These are phyloP conservation scores for Pollenia amentaria DNA, from an alignment of 2,888 invertebrate genomes.

Conservation along the genomic window DNA sequence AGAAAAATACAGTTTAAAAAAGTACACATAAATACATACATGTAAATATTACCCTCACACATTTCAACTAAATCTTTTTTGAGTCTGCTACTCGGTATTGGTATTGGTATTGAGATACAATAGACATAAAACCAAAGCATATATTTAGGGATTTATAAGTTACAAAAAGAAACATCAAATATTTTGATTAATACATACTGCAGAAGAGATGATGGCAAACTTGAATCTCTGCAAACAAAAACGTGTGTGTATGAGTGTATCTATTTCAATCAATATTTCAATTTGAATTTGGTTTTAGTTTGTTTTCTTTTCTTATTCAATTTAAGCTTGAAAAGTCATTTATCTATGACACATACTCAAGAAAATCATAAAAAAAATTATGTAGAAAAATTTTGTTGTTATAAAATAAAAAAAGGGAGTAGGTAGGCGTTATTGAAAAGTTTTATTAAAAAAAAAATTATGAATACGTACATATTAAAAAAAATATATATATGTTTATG, in stretches of 20 bases:
- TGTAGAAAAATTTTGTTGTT: neutral
- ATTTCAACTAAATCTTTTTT: neutral
- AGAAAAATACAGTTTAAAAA: constrained; percentile 5
- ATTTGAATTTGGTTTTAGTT: neutral
- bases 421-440: neutral
- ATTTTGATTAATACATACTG: constrained; percentile 6
- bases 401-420: neutral
- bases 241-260: neutral
- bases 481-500: too few relatives aligned
- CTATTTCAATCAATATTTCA: constrained; percentile 28
- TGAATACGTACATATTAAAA: too few relatives aligned
- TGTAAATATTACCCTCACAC: neutral
- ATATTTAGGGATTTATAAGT: constrained; percentile 6
- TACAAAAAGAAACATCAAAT: neutral
- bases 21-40: neutral
- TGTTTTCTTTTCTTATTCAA: neutral
- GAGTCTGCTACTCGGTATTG: neutral
- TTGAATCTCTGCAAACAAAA: neutral
- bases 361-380: neutral
- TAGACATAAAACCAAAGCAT: constrained; percentile 1
- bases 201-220: neutral
- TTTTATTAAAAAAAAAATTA: too few relatives aligned
- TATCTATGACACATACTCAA: constrained; percentile 17
- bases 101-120: too few relatives aligned
- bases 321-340: constrained; percentile 5